Percentiles rank a stretch among this genome's conserved stretches.
Evolutionary conservation across 2,113 vertebrate species (phyloP).

Genomic region (Tachycineta bicolor): DNA sequence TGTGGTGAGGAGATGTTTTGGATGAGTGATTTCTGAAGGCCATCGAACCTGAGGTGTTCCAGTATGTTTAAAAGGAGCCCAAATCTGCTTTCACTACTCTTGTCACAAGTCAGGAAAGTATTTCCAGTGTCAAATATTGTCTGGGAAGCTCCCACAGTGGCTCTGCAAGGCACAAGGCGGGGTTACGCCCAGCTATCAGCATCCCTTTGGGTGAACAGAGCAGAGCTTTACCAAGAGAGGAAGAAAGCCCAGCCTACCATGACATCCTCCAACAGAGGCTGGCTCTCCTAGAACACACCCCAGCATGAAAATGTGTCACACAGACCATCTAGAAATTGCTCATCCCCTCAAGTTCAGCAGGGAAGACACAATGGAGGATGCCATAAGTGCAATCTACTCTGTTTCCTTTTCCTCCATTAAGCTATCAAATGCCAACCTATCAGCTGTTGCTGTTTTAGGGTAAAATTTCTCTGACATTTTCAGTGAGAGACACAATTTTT

Average conservation of each 20-base stretch:
- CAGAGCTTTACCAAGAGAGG: not conserved
- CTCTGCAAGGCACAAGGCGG: not conserved
- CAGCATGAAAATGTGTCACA: not conserved
- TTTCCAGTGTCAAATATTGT: not conserved
- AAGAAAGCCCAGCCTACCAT: not conserved
- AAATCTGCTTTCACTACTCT: not conserved
- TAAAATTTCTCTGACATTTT: constrained; percentile 24
- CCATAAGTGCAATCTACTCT: not conserved
- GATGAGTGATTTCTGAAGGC: not conserved
- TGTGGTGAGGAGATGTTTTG: not conserved
- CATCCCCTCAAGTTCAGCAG: not conserved
- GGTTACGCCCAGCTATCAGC: rapidly evolving
- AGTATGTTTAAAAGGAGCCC: not conserved
- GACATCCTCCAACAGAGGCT: not conserved
- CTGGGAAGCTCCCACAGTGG: not conserved
- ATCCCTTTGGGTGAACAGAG: not conserved
- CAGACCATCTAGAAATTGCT: not conserved
- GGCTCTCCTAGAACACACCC: not conserved
- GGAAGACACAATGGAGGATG: not conserved
- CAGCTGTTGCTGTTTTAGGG: not conserved
- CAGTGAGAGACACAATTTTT: not conserved
- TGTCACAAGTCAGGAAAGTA: not conserved
- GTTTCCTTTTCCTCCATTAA: not conserved
- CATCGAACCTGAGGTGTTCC: rapidly evolving
- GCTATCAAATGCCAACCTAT: not conserved